Conservation (phyloP, 2,888 invertebrate genomes). For the Galeruca laticollis region DNA sequence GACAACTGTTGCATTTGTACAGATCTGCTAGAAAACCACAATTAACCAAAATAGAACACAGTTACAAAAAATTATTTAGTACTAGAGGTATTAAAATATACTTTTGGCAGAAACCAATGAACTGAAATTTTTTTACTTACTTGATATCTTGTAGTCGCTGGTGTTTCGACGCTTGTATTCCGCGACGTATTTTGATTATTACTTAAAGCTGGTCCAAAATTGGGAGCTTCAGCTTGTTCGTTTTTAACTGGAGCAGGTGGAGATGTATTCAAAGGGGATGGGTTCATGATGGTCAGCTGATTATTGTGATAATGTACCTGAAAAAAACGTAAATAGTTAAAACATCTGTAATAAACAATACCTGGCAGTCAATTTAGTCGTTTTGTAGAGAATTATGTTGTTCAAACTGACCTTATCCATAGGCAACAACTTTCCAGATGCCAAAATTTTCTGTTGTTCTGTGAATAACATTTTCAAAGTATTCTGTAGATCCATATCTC, state of each 20-base stretch:
- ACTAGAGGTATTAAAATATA: no score
- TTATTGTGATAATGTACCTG: slow-evolving; percentile 68
- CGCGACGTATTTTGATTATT: slow-evolving; percentile 42
- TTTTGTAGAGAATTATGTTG: no score
- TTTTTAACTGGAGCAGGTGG: slow-evolving; percentile 50
- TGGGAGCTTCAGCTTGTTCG: slow-evolving; percentile 51
- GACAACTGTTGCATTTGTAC: no score
- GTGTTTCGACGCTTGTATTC: slow-evolving; percentile 46
- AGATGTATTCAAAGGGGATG: slow-evolving; percentile 58
- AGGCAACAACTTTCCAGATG: slow-evolving; percentile 77
- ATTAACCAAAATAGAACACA: no score
- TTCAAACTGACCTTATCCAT: slow-evolving; percentile 65
- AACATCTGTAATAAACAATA: no score
- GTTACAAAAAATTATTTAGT: no score
- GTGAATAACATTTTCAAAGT: slow-evolving; percentile 69
- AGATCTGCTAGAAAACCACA: no score
- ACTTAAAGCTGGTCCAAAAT: slow-evolving; percentile 39
- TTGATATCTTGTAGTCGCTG: slow-evolving; percentile 46
- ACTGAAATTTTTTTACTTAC: slow-evolving; percentile 45
- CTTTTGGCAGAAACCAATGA: no score
- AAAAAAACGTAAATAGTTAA: background rate
- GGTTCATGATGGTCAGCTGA: slow-evolving; percentile 66
- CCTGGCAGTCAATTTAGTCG: no score
- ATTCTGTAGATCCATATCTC: slow-evolving; percentile 62
- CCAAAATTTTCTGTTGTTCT: slow-evolving; percentile 79